phyloP scores from a whole-genome alignment of 92 coral and sea anemone genomes.

The Zoanthus sociatus region DNA sequence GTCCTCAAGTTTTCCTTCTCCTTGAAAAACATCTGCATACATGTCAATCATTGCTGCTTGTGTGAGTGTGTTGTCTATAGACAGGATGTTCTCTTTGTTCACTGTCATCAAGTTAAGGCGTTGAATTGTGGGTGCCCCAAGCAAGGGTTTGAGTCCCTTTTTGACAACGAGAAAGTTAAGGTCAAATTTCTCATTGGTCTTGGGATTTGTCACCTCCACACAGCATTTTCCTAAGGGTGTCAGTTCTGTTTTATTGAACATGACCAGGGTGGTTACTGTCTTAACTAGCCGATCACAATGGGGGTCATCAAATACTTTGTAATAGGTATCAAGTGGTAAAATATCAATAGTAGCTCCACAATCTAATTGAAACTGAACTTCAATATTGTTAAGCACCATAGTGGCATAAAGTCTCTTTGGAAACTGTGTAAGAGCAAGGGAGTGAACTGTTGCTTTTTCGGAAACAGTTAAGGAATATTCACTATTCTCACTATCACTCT shows the following conservation, averaged over 20 bases:
- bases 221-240: too few species aligned
- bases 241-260: not conserved
- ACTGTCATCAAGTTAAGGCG: not conserved
- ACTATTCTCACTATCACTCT: slow-evolving; percentile 31
- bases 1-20: too few species aligned
- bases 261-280: not conserved
- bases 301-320: not conserved
- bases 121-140: not conserved
- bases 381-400: not conserved
- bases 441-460: not conserved
- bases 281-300: not conserved
- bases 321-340: too few species aligned
- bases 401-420: slow-evolving; percentile 10
- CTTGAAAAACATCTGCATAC: too few species aligned
- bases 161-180: too few species aligned
- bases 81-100: too few species aligned
- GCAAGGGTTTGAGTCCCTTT: not conserved
- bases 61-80: too few species aligned
- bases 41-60: too few species aligned
- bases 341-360: too few species aligned
- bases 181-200: too few species aligned
- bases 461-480: slow-evolving; percentile 38
- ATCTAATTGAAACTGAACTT: too few species aligned
- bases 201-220: too few species aligned
- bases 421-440: not conserved